A percentile compares a stretch with the other conserved stretches of the same genome.
Conservation (phyloP, 2,888 invertebrate genomes). For the Rugalucina vietnamica region DNA sequence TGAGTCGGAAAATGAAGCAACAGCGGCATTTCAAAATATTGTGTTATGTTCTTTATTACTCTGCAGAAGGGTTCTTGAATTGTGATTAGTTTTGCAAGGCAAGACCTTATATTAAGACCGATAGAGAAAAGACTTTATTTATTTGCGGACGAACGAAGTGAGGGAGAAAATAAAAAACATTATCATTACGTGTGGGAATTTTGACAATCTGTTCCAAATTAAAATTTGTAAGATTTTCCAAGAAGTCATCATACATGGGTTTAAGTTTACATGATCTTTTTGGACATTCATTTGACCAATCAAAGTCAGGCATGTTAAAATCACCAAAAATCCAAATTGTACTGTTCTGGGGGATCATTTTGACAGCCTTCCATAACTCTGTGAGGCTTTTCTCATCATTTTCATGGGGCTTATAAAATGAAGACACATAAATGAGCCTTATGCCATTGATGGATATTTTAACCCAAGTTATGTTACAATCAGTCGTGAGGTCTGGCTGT, state of each 20-base stretch:
- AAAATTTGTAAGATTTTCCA: constrained; percentile 1
- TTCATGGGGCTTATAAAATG: constrained; percentile 31
- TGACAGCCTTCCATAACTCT: neutral
- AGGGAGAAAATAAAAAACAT: no score
- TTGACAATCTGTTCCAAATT: constrained; percentile 24
- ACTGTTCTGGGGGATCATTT: constrained; percentile 13
- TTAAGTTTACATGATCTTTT: neutral
- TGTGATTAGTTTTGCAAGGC: no score
- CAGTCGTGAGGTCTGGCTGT: no score
- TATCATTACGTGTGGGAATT: constrained; percentile 7
- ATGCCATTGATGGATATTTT: no score
- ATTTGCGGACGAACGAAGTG: no score
- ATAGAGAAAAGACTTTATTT: no score
- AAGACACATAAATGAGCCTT: neutral
- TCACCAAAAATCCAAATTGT: constrained; percentile 2
- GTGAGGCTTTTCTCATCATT: neutral
- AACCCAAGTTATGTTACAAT: no score
- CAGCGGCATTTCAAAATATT: no score
- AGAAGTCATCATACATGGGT: constrained; percentile 4
- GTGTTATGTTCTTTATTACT: no score
- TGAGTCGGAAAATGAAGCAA: no score
- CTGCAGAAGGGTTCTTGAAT: no score
- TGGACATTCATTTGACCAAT: constrained; percentile 1
- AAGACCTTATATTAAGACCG: no score
- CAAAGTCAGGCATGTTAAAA: constrained; percentile 14